phyloP scores from a whole-genome alignment of 2,797 vertebrate genomes.

The Gadopsis marmoratus region DNA sequence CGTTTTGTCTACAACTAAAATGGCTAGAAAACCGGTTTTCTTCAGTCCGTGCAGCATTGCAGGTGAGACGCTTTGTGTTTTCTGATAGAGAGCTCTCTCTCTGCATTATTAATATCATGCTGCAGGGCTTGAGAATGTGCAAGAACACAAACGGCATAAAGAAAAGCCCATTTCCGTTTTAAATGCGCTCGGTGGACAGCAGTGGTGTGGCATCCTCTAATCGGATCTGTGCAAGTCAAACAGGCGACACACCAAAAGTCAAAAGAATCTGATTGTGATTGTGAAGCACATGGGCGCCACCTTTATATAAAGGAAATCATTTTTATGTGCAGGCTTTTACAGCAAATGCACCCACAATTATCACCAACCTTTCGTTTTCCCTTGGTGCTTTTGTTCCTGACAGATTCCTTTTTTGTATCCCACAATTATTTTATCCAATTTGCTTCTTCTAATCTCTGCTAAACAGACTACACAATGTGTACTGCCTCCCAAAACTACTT shows the following conservation, averaged over 20 bases:
- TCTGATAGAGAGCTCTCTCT: conserved; percentile 1
- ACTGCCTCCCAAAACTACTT: neutral
- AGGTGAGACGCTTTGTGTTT: neutral
- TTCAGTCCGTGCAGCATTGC: neutral
- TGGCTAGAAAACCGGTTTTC: neutral
- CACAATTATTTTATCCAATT: conserved; percentile 47
- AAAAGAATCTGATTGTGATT: conserved; percentile 48
- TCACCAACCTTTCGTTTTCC: conserved; percentile 39
- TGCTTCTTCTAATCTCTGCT: conserved; percentile 26
- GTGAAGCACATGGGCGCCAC: conserved; percentile 24
- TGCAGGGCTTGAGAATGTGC: neutral
- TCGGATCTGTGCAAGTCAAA: conserved; percentile 23
- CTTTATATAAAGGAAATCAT: conserved; percentile 57
- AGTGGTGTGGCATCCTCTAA: neutral
- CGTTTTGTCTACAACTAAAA: neutral
- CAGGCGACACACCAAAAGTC: conserved; percentile 25
- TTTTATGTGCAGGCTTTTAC: conserved; percentile 55
- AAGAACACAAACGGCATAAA: conserved; percentile 53
- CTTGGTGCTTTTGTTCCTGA: conserved; percentile 38
- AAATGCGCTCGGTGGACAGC: neutral
- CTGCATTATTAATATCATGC: conserved; percentile 53
- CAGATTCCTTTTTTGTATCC: conserved; percentile 28
- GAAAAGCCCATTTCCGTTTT: conserved; percentile 35
- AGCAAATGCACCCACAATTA: conserved; percentile 60
- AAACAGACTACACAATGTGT: conserved; percentile 17